Base-by-base conservation (phyloP, 2,888 invertebrate genomes). In the Cantharis rustica region DNA sequence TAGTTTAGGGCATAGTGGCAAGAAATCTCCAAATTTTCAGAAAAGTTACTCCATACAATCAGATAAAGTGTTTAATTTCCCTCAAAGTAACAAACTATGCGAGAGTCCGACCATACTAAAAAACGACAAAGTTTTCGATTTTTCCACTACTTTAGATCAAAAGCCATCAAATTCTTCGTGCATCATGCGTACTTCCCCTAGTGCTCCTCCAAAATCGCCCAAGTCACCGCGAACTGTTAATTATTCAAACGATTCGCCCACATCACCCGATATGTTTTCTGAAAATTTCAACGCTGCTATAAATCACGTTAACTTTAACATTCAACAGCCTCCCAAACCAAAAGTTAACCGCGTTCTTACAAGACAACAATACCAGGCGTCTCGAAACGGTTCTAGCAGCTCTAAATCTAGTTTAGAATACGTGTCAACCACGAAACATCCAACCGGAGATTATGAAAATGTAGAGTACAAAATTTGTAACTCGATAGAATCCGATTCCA, bases 381-480 rank as follows among this genome's bases (percentile, higher is more conserved):
- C 86, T 1, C 86, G 86, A 79, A 87, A 86, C 62, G 86, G 86
- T 73, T 87, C 87, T 1, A 83, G 82, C 69, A 84, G 84, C 66
- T 86, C 86, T 31, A 86, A 86, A 76, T 86, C 87, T 7, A 87
- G 87, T 76, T 81, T 87, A 78, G 87, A 87, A 77, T 87, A 87
- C 76, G 84, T 86, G 13, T 84, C 86, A 7, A 87, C 87, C 0
- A 87, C 85, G n/a, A 86, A 85, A 75, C 87, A 87, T 79, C 86
- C 86, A 0, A 86, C 84, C 11, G 85, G 86, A 4, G 86, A 85
- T 68, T 87, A 87, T 72, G 86, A 87, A 75, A 86, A 86, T 81
- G 87, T 88, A 61, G 87, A 88, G 78, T 87, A 87, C 76, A 88
- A 88, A 79, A 83, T 88, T 61, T 87, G 87, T 78, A 87, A 87